phyloP scores from a whole-genome alignment of 2,888 invertebrate species.

The Rhimphoctona megacephalus region DNA sequence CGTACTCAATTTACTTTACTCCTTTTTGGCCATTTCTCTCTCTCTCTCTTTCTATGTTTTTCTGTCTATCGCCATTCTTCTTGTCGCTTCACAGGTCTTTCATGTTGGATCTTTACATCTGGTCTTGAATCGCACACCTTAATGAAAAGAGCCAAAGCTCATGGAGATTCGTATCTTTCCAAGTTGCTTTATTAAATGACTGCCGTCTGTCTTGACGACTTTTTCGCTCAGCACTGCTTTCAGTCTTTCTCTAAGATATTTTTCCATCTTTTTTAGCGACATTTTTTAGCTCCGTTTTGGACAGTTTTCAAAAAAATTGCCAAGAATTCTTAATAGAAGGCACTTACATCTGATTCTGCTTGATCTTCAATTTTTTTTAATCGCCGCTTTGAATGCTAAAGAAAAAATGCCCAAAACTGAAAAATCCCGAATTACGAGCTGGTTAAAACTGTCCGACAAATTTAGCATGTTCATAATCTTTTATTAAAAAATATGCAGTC shows the following conservation, averaged over 20 bases:
- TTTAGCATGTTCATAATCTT: not conserved
- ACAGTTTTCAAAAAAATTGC: not conserved
- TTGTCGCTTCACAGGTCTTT: conserved; percentile 31
- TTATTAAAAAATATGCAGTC: not conserved
- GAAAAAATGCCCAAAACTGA: not conserved
- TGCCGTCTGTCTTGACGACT: conserved; percentile 55
- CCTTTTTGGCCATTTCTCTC: not conserved
- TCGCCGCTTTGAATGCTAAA: no score
- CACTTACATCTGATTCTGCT: no score
- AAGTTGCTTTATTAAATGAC: conserved; percentile 66
- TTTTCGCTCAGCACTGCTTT: conserved; percentile 1
- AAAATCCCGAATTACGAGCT: not conserved
- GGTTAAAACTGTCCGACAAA: not conserved
- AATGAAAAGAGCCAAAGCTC: conserved; percentile 37
- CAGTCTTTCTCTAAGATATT: conserved; percentile 17
- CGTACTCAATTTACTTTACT: not conserved
- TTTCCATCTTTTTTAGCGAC: conserved; percentile 1
- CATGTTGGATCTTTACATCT: conserved; percentile 28
- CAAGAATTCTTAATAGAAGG: not conserved
- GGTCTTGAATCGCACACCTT: conserved; percentile 16
- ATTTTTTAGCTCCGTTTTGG: not conserved
- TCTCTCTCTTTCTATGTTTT: not conserved
- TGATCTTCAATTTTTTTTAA: no score
- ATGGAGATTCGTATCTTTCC: conserved; percentile 36
- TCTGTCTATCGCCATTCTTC: conserved; percentile 20